Conservation (phyloP, 2,888 invertebrate species). For the Acrobeloides nanus region DNA sequence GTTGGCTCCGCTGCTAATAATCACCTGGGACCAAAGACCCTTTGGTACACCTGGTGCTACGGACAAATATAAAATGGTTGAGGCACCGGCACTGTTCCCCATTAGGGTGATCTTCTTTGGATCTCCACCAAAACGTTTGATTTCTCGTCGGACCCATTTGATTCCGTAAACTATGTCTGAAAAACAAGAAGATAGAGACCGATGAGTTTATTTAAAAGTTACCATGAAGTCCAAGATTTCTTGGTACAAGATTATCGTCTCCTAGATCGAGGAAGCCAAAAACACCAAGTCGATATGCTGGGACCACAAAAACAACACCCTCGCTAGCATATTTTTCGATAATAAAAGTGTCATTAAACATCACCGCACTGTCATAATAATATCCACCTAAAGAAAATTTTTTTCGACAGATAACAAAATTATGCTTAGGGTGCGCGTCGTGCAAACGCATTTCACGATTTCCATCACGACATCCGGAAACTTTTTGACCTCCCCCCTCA, state of each 20-base stretch:
- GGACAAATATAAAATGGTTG: slow-evolving; percentile 14
- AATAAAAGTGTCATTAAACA: slow-evolving; percentile 39
- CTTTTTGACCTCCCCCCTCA: no score
- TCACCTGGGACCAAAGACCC: slow-evolving; percentile 16
- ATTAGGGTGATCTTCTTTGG: slow-evolving; percentile 19
- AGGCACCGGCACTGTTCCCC: slow-evolving; percentile 26
- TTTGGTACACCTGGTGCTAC: slow-evolving; percentile 15
- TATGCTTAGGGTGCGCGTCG: no score
- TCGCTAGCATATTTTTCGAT: slow-evolving; percentile 26
- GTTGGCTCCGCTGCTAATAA: slow-evolving; percentile 17
- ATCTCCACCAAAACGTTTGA: slow-evolving; percentile 25
- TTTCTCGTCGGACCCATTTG: slow-evolving; percentile 26
- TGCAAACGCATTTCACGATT: no score
- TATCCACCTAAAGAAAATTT: no score
- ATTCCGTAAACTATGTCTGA: slow-evolving; percentile 25
- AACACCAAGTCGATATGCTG: slow-evolving; percentile 33
- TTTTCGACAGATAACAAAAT: no score
- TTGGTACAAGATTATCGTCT: slow-evolving; percentile 15
- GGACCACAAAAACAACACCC: slow-evolving; percentile 32
- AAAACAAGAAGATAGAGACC: slow-evolving; percentile 5
- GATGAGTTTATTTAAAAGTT: slow-evolving; percentile 1
- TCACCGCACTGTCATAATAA: no score
- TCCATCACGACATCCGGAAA: no score
- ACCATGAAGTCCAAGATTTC: slow-evolving; percentile 32
- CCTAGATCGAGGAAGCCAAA: slow-evolving; percentile 33